Evolutionary conservation across 2,797 vertebrate genomes (phyloP).

Genomic region (Macroramphosus scolopax): DNA sequence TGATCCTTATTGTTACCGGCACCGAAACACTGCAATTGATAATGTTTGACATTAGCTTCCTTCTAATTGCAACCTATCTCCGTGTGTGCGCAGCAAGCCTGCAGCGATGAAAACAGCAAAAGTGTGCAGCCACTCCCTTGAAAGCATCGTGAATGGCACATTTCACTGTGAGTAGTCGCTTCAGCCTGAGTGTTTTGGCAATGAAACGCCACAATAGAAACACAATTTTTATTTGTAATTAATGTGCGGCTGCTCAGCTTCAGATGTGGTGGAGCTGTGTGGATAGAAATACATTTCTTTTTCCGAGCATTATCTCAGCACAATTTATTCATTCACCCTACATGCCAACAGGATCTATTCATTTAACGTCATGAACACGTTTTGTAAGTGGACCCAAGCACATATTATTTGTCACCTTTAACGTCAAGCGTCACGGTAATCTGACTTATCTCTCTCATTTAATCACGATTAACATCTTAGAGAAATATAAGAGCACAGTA

Average conservation of each 20-base stretch:
- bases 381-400: conserved; percentile 2
- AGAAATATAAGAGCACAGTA: no score
- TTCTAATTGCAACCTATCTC: conserved; percentile 22
- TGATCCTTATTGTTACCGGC: no score
- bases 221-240: neutral
- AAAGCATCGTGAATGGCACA: neutral
- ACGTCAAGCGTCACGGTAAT: no score
- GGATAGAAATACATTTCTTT: neutral
- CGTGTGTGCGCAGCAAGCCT: neutral
- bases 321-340: neutral
- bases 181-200: neutral
- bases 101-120: neutral
- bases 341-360: neutral
- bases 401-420: no score
- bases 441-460: no score
- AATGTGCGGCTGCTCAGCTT: neutral
- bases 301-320: no score
- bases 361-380: neutral
- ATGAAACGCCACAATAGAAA: neutral
- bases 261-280: conserved; percentile 1
- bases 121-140: neutral
- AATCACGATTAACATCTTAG: no score
- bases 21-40: no score
- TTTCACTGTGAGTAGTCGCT: neutral
- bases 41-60: conserved; percentile 24